A percentile compares a stretch with the other conserved stretches of the same genome.
Evolutionary conservation across 2,888 invertebrate species (phyloP).

Genomic region (Hypolimnas misippus): DNA sequence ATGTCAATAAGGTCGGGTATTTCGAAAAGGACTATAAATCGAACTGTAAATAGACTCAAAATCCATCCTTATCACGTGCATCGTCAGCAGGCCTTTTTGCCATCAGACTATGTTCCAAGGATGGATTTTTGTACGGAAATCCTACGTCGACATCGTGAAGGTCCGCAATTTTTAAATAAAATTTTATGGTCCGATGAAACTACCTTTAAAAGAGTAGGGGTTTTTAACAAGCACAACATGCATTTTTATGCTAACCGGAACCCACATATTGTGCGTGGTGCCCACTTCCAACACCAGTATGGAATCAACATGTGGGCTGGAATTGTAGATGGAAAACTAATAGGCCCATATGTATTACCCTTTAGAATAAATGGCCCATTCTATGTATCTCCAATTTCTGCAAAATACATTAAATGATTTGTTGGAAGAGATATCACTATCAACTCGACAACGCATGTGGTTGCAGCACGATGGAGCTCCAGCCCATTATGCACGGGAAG

Average conservation of each 20-base stretch:
- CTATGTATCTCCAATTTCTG: constrained; percentile 22
- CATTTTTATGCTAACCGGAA: constrained; percentile 10
- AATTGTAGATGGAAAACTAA: constrained; percentile 17
- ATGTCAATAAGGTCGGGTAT: no score
- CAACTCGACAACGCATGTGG: neutral
- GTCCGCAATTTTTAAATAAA: constrained; percentile 2
- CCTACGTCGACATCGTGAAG: neutral
- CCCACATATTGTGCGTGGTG: neutral
- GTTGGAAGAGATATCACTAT: constrained; percentile 3
- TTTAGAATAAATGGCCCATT: constrained; percentile 7
- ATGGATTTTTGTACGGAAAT: neutral
- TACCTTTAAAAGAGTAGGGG: constrained; percentile 12
- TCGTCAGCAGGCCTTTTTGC: neutral
- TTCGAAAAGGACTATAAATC: no score
- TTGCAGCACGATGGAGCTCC: constrained; percentile 33
- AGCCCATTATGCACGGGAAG: constrained; percentile 24
- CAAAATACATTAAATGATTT: neutral
- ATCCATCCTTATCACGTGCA: neutral
- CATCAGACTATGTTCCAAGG: neutral
- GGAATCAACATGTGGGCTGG: constrained; percentile 21
- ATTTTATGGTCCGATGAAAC: constrained; percentile 19
- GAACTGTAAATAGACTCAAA: no score
- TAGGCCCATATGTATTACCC: constrained; percentile 20
- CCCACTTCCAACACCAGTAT: constrained; percentile 13
- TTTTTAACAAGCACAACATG: constrained; percentile 1